Base-by-base conservation (phyloP, 1,140 invertebrate species). In the Hermetia illucens region DNA sequence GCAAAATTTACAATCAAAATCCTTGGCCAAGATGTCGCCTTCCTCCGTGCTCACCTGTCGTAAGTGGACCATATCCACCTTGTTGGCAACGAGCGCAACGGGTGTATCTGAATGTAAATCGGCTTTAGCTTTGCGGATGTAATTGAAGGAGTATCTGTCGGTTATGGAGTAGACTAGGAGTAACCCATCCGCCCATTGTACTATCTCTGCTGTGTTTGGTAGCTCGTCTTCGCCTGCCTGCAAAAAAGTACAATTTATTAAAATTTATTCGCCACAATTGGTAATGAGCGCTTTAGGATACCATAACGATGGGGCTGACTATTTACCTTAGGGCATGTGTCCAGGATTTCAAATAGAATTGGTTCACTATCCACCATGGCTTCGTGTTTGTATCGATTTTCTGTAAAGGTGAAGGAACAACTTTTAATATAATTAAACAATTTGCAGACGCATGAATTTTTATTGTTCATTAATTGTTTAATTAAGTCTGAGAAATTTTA, bases 111-210 rank as follows among this genome's bases (percentile, higher is more conserved):
- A 70, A 48, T 79, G 76, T 48, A 56, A 82, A 62, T 49, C 76
- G 60, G 62, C 82, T 68, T 66, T 85, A 70, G 81, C 75, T 41
- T 78, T 69, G 27, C 80, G 73, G 31, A 88, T 74, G 50, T 82
- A 90, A 55, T 84, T 82, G 59, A 93, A 91, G 15, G 85, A 89
- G 32, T 71, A 66, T 29, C 84, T 66, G 57, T 94, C 88, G 1
- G 83, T 92, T 47, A 93, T 91, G 19, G 88, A 88, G 60, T 93
- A 94, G 4, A 93, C 85, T 13, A 93, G 67, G 17, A 90, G 69
- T 30, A 90, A 67, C 3, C 85, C 87, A 58, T 93, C 89, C 0
- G 85, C 87, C 87, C 88, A 92, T 47, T 82, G 74, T 5, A 88
- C 64, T 31, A 79, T 71, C 29, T 91, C 87, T 3, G 53, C 45